Evolutionary conservation across 1,140 invertebrate genomes (phyloP), one percentile per base, ranked within the genome.

Genomic region (Lucilia cuprina): DNA sequence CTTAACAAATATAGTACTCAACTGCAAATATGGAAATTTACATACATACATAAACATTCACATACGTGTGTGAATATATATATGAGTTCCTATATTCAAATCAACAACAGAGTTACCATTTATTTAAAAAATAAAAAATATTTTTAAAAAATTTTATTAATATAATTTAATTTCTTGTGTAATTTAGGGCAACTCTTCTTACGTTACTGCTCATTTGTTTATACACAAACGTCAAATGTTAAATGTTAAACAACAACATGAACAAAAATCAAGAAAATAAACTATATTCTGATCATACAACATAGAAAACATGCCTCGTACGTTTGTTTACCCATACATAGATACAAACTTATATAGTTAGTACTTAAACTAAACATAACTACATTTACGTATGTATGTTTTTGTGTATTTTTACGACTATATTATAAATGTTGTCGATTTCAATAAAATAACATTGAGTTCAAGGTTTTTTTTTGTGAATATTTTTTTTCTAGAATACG

Each of bases 361-460:
- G 41, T 41, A 10, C 25, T 30, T 30, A 30, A 30, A 30, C 25
- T 30, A 30, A 30, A 30, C 25, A 30, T 41, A 41, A 8, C 41
- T 8, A 41, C 41, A 41, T 10, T 8, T 8, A 10, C 10, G 41
- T 10, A 41, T 41, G 41, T 41, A 7, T 41, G 41, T 41, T 2
- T 41, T 30, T 30, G 25, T 30, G 25, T 30, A 30, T 1, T 30
- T 30, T 30, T 30, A 30, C 25, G 25, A 30, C 25, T 30, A 60
- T 14, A 60, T 60, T 60, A 17, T 17, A 17, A 60, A 60, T 60
- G 7, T 17, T 60, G 55, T 60, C 55, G 55, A 60, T 60, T 60
- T 60, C 55, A 60, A 60, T 60, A 60, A 60, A 60, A 60, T 60
- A 60, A 60, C 55, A 60, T 60, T 60, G 55, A 60, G 55, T 60